phyloP scores from a whole-genome alignment of 2,888 invertebrate genomes.

The Hirtodrosophila histrioides region DNA sequence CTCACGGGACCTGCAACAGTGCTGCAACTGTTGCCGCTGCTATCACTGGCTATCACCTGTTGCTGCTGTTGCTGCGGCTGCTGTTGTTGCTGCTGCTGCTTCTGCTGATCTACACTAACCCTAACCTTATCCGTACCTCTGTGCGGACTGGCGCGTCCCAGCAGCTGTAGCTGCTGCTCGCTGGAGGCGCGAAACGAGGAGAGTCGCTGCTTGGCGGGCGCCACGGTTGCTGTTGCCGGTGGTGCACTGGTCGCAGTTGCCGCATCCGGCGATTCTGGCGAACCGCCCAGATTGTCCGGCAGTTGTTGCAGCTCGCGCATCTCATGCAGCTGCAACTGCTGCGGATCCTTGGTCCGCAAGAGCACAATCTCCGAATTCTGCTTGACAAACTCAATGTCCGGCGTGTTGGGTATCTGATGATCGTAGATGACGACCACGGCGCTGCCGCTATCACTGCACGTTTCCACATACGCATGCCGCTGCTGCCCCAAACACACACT shows the following conservation, averaged over 20 bases:
- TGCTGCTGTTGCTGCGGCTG: slow-evolving; percentile 41
- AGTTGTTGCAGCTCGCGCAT: slow-evolving; percentile 80
- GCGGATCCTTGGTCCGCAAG: slow-evolving; percentile 83
- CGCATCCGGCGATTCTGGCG: slow-evolving; percentile 62
- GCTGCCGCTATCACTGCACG: slow-evolving; percentile 73
- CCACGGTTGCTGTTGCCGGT: slow-evolving; percentile 79
- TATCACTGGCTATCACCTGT: slow-evolving; percentile 42
- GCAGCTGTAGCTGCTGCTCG: slow-evolving; percentile 82
- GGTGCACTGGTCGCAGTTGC: slow-evolving; percentile 14
- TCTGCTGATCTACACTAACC: slow-evolving; percentile 57
- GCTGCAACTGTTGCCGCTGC: slow-evolving; percentile 31
- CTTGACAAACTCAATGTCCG: slow-evolving; percentile 83
- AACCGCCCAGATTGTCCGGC: slow-evolving; percentile 69
- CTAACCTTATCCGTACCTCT: slow-evolving; percentile 79
- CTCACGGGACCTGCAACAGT: slow-evolving; percentile 43
- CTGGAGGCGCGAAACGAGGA: slow-evolving; percentile 84
- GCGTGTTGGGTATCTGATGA: slow-evolving; percentile 82
- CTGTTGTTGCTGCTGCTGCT: slow-evolving; percentile 41
- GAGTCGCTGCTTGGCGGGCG: slow-evolving; percentile 83
- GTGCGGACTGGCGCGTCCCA: slow-evolving; percentile 70
- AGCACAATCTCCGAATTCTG: slow-evolving; percentile 84
- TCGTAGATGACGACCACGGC: slow-evolving; percentile 84
- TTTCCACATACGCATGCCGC: slow-evolving; percentile 72
- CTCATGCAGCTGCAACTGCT: slow-evolving; percentile 73
- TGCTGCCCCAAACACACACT: slow-evolving; percentile 56